Conservation (phyloP, 2,113 vertebrate genomes). For the Malaclemys terrapin region DNA sequence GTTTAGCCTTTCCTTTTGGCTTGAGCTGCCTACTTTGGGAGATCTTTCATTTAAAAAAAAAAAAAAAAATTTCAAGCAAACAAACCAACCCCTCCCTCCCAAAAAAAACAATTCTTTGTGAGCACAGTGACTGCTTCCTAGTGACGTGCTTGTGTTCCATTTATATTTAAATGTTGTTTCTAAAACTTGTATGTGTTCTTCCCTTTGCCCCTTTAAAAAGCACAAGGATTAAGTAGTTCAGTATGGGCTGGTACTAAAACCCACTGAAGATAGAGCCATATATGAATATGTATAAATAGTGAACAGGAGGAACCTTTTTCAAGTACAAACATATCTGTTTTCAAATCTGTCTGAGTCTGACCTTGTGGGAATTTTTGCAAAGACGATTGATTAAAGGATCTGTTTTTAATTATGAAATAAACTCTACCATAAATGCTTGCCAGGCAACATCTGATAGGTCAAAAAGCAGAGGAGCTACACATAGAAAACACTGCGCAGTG, state of each 20-base stretch:
- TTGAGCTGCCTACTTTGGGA: not conserved
- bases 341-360: not conserved
- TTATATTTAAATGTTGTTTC: conserved; percentile 46
- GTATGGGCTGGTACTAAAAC: rapidly evolving
- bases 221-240: not conserved
- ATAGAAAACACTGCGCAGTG: not conserved
- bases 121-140: conserved; percentile 8
- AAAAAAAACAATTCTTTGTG: not conserved
- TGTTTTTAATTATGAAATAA: not conserved
- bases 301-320: not conserved
- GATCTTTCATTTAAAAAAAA: conserved; percentile 6
- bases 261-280: not conserved
- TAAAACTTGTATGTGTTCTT: not conserved
- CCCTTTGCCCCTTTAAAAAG: not conserved
- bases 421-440: not conserved
- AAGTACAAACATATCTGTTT: conserved; percentile 15
- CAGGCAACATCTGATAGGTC: not conserved
- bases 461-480: not conserved
- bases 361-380: not conserved
- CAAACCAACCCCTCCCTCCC: not conserved
- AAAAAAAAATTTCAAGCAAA: not conserved
- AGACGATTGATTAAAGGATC: not conserved
- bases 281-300: conserved; percentile 15
- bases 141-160: not conserved
- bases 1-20: not conserved